Evolutionary conservation across 2,797 vertebrate species (phyloP).

Genomic region (Chromis chromis): DNA sequence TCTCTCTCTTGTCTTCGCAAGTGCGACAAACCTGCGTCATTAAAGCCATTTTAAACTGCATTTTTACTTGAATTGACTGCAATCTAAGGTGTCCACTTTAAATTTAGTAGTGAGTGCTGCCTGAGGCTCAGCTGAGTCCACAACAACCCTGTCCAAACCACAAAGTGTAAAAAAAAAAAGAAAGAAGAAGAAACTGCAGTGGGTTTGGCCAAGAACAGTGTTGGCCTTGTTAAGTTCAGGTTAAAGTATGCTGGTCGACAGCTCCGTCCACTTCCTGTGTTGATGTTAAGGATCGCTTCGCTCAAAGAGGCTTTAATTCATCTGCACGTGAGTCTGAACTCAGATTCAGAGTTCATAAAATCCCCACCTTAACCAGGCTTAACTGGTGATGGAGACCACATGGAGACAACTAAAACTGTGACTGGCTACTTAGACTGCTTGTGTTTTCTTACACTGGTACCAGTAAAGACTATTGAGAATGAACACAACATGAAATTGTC

Average conservation of each 20-base stretch:
- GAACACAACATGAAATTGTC: too few species aligned
- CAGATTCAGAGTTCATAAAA: too few species aligned
- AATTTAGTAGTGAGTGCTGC: conserved; percentile 8
- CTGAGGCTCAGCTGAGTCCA: conserved; percentile 38
- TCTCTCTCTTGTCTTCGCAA: conserved; percentile 7
- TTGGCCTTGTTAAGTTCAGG: conserved; percentile 62
- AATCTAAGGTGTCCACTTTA: neutral
- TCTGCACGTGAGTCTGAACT: conserved; percentile 11
- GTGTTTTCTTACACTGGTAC: too few species aligned
- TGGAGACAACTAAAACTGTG: too few species aligned
- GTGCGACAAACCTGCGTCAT: conserved; percentile 2
- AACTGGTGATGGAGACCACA: too few species aligned
- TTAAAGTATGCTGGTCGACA: conserved; percentile 29
- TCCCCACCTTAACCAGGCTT: too few species aligned
- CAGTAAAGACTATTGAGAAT: too few species aligned
- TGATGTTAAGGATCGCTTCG: conserved; percentile 21
- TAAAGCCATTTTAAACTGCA: neutral
- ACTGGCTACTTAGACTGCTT: neutral
- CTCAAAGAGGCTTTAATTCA: conserved; percentile 46
- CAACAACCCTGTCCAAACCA: conserved; percentile 15
- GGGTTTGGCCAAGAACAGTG: conserved; percentile 56
- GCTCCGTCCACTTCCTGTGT: conserved; percentile 48
- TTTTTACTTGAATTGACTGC: neutral
- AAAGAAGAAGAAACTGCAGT: conserved; percentile 3
- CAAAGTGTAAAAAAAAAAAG: conserved; percentile 20